phyloP scores from a whole-genome alignment of 2,888 invertebrate genomes.

The Diachrysia chrysitis region DNA sequence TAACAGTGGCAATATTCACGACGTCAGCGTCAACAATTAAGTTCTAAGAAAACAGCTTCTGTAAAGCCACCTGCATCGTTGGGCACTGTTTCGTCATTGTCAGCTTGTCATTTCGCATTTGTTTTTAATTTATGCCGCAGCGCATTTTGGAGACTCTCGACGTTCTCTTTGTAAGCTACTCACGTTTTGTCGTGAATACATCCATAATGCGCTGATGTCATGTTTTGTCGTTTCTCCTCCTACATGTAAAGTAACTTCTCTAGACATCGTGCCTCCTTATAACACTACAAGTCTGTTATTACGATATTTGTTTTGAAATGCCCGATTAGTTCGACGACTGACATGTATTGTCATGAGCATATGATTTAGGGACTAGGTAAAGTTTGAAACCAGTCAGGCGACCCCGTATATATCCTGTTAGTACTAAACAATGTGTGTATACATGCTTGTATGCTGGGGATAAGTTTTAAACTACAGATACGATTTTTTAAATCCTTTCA shows the following conservation, averaged over 20 bases:
- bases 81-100: neutral
- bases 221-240: neutral
- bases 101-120: neutral
- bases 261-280: neutral
- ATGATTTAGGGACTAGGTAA: neutral
- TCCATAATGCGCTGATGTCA: slow-evolving; percentile 3
- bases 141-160: neutral
- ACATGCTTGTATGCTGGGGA: no score
- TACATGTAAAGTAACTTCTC: slow-evolving; percentile 1
- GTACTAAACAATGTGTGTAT: no score
- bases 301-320: no score
- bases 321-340: neutral
- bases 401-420: no score
- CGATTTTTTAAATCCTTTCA: no score
- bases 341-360: no score
- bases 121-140: neutral
- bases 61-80: neutral
- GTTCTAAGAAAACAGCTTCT: neutral
- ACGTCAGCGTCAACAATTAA: neutral
- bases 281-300: neutral
- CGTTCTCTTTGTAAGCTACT: neutral
- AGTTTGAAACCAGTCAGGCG: no score
- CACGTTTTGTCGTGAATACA: slow-evolving; percentile 5
- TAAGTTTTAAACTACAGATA: no score
- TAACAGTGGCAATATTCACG: neutral